A percentile compares a stretch with the other conserved stretches of the same genome.
Conservation (phyloP, 2,113 vertebrate species). For the Speoplatyrhinus poulsoni region DNA sequence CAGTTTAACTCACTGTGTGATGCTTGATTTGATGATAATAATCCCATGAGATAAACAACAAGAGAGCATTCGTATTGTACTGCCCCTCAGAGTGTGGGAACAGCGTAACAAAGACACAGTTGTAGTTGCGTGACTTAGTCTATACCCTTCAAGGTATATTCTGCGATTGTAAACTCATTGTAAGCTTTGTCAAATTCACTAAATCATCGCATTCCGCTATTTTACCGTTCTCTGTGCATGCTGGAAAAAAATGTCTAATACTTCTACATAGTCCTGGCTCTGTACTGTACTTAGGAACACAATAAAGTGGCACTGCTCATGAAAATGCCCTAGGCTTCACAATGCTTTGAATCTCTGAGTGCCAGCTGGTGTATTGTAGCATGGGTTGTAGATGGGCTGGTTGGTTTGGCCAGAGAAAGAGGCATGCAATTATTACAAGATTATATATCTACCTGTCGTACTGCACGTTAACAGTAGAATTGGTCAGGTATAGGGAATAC, state of each 20-base stretch:
- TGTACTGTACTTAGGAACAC: too few species aligned
- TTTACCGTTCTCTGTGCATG: too few species aligned
- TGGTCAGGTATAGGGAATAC: too few species aligned
- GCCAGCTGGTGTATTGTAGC: constrained; percentile 27
- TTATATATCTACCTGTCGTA: constrained; percentile 32
- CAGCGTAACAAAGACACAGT: constrained; percentile 29
- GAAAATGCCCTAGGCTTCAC: too few species aligned
- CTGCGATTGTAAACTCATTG: too few species aligned
- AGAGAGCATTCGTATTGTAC: constrained; percentile 19
- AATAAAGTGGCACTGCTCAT: too few species aligned
- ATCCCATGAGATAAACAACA: constrained; percentile 10
- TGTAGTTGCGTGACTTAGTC: constrained; percentile 25
- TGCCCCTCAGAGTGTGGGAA: neutral
- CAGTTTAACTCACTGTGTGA: neutral
- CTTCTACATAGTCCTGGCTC: too few species aligned
- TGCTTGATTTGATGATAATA: neutral
- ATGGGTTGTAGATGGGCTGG: constrained; percentile 19
- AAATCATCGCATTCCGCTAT: too few species aligned
- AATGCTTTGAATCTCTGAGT: constrained; percentile 46
- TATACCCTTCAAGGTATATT: too few species aligned
- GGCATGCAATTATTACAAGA: constrained; percentile 26
- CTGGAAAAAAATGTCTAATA: too few species aligned
- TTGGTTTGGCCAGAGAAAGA: constrained; percentile 29
- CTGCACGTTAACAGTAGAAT: too few species aligned
- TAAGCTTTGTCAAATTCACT: too few species aligned